Conservation (phyloP, 2,113 vertebrate species). For the Empidonax traillii region DNA sequence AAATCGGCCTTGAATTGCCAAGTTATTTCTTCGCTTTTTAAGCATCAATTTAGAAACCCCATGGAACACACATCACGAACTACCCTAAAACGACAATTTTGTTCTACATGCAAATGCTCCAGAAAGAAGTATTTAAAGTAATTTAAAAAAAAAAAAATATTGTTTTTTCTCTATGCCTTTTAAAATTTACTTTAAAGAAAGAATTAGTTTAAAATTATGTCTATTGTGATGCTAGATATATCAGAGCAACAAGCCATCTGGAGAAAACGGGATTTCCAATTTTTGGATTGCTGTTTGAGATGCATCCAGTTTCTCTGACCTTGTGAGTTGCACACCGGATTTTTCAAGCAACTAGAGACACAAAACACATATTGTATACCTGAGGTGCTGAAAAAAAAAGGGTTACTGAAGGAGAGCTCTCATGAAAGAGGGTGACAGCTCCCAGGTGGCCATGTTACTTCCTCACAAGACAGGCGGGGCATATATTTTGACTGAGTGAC, state of each 20-base stretch:
- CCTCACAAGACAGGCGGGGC: background rate
- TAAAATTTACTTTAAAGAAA: background rate
- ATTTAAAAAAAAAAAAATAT: accelerated
- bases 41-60: background rate
- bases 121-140: background rate
- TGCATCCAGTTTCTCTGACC: background rate
- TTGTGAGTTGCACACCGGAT: accelerated
- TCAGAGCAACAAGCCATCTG: background rate
- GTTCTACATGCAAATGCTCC: background rate
- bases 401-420: background rate
- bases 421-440: background rate
- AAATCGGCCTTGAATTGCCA: background rate
- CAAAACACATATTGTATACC: background rate
- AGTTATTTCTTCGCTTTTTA: background rate
- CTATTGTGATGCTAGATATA: background rate
- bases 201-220: background rate
- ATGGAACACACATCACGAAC: background rate
- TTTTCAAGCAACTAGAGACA: background rate
- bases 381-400: background rate
- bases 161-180: background rate
- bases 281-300: background rate
- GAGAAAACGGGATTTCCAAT: background rate
- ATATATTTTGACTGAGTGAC: background rate
- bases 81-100: background rate
- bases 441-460: background rate